Base-by-base conservation (phyloP, 2,113 vertebrate genomes). In the Cettia cetti region DNA sequence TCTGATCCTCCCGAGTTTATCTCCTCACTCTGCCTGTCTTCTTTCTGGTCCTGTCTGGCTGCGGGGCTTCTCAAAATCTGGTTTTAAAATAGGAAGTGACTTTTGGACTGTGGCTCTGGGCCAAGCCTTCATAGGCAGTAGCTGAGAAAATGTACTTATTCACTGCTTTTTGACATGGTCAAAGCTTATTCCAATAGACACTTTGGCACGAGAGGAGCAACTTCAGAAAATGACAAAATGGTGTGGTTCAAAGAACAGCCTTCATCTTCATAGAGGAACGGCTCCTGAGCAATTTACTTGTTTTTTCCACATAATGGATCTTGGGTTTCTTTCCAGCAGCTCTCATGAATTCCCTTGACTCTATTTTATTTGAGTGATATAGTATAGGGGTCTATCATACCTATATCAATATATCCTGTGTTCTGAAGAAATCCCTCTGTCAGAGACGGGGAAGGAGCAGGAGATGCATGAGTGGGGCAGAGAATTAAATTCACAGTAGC, bases 1-100 rank as follows among this genome's bases (percentile, higher is more conserved):
- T 69, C 33, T 74, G 47, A 22, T 45, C 47, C 8, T 82, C 27
- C 24, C 15, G 0, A 1, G 6, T 90, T 70, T 90, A 33, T 33
- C 12, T 76, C n/a, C 45, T 66, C 13, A 22, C 9, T 56, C n/a
- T 80, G n/a, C 9, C 44, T 74, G 35, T 68, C 61, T 63, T 81
- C 52, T 61, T 68, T 76, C 65, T 82, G 49, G 49, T 89, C 18
- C 40, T 69, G 44, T 7, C 26, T 94, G 40, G 22, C 91, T 89
- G 35, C 78, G 72, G 91, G 53, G 45, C 84, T 79, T 92, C 64
- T 97, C 91, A 92, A 89, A 91, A 94, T n/a, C 20, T 57, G 33
- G 7, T 63, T 91, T 94, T 60, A 75, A 94, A 89, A 94, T 68
- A n/a, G 33, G 22, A 92, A 87, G 31, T 69, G 95, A 91, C 65